A percentile compares a stretch with the other conserved stretches of the same genome.
These are phyloP conservation scores for Epistrophe eligans DNA, from an alignment of 2,888 invertebrate species.

Conservation along the genomic window DNA sequence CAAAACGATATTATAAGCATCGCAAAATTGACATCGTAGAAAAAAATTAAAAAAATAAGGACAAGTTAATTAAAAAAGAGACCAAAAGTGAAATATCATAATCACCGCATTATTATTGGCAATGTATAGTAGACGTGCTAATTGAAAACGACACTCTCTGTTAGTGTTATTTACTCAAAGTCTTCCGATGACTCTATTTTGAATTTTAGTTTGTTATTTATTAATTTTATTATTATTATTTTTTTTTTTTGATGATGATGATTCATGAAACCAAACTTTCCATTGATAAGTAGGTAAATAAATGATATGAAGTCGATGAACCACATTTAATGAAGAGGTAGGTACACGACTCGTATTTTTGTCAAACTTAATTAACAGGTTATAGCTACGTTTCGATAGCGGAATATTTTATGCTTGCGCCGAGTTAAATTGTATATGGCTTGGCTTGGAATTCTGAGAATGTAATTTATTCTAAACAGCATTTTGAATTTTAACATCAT, in stretches of 20 bases:
- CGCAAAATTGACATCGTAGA: neutral
- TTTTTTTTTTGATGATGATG: neutral
- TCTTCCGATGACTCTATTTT: conserved; percentile 23
- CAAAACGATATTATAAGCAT: neutral
- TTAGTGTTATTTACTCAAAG: neutral
- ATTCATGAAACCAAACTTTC: conserved; percentile 25
- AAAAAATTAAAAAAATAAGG: neutral
- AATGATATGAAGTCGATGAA: conserved; percentile 1
- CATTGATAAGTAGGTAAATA: conserved; percentile 14
- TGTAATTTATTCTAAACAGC: neutral
- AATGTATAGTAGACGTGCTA: conserved; percentile 14
- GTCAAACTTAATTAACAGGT: conserved; percentile 9
- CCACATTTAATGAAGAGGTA: neutral
- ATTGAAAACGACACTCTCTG: conserved; percentile 1
- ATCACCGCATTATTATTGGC: conserved; percentile 9
- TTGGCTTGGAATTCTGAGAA: neutral
- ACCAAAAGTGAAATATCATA: conserved; percentile 1
- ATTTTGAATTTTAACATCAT: neutral
- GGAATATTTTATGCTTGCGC: neutral
- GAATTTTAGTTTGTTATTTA: neutral
- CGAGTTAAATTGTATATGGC: neutral
- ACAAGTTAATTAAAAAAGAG: conserved; percentile 5
- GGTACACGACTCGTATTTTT: neutral
- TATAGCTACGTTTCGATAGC: neutral
- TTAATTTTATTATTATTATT: no score